These are phyloP conservation scores for Desmodus rotundus DNA, from an alignment of 2,113 vertebrate genomes.

Conservation along the genomic window DNA sequence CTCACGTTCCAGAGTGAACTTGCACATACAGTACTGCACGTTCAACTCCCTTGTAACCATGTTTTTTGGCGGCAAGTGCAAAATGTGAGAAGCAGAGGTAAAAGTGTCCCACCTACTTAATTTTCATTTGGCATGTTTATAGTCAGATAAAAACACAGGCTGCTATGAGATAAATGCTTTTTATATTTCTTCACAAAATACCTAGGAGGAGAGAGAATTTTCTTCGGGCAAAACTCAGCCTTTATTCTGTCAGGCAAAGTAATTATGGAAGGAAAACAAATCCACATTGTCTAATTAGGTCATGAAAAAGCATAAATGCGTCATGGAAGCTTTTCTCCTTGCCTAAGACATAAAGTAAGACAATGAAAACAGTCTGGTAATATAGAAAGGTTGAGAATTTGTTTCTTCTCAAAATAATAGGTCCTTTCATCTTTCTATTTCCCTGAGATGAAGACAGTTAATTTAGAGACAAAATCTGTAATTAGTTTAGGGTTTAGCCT, in stretches of 20 bases:
- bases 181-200: slow-evolving; percentile 43
- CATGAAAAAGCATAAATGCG: slow-evolving; percentile 63
- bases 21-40: neutral
- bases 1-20: neutral
- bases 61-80: neutral
- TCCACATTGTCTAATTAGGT: slow-evolving; percentile 66
- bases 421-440: slow-evolving; percentile 68
- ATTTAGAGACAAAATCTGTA: slow-evolving; percentile 65
- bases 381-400: slow-evolving; percentile 68
- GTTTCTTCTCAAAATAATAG: slow-evolving; percentile 62
- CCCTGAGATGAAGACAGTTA: slow-evolving; percentile 58
- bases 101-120: neutral
- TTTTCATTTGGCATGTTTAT: neutral
- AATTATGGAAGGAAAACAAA: slow-evolving; percentile 63
- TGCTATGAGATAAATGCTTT: slow-evolving; percentile 8
- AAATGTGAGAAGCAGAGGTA: neutral
- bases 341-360: slow-evolving; percentile 65
- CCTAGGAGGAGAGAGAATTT: slow-evolving; percentile 32
- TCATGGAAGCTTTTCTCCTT: slow-evolving; percentile 60
- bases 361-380: slow-evolving; percentile 63
- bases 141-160: slow-evolving; percentile 42
- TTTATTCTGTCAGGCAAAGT: slow-evolving; percentile 62
- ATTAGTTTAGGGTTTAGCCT: slow-evolving; percentile 62
- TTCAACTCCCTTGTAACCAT: neutral
- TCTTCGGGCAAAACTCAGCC: slow-evolving; percentile 46